A percentile compares a stretch with the other conserved stretches of the same genome.
Evolutionary conservation across 2,797 vertebrate genomes (phyloP).

Genomic region (Manis javanica): DNA sequence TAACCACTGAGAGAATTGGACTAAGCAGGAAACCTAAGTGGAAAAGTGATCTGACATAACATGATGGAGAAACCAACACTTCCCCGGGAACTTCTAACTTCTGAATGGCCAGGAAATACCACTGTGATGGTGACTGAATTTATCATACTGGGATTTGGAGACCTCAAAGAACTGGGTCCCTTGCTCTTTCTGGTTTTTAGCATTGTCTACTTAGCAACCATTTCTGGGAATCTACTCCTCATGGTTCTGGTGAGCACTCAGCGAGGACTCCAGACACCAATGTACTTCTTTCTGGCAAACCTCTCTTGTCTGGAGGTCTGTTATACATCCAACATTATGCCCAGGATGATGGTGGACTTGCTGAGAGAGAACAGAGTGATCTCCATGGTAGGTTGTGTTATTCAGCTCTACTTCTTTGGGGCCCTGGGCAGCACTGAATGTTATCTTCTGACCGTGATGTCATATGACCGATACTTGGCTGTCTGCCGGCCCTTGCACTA

Average conservation of each 20-base stretch:
- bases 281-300: constrained; percentile 69
- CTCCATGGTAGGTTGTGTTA: constrained; percentile 47
- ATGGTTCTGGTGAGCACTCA: constrained; percentile 33
- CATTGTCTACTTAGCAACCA: constrained; percentile 18
- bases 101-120: constrained; percentile 25
- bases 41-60: background rate
- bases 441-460: constrained; percentile 66
- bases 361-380: constrained; percentile 59
- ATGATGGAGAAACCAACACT: constrained; percentile 17
- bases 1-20: background rate
- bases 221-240: constrained; percentile 49
- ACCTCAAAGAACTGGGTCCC: constrained; percentile 28
- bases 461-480: constrained; percentile 54
- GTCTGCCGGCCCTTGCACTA: constrained; percentile 43
- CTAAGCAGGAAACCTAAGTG: background rate
- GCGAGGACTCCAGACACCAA: background rate
- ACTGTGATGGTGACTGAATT: constrained; percentile 47
- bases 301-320: constrained; percentile 59
- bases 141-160: constrained; percentile 53
- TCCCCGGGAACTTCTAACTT: constrained; percentile 1
- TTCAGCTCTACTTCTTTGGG: constrained; percentile 71
- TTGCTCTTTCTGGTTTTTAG: constrained; percentile 59
- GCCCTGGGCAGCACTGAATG: constrained; percentile 58
- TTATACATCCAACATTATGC: constrained; percentile 51
- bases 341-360: constrained; percentile 61